Conservation (phyloP, 2,113 vertebrate genomes). For the Pangasianodon hypophthalmus region DNA sequence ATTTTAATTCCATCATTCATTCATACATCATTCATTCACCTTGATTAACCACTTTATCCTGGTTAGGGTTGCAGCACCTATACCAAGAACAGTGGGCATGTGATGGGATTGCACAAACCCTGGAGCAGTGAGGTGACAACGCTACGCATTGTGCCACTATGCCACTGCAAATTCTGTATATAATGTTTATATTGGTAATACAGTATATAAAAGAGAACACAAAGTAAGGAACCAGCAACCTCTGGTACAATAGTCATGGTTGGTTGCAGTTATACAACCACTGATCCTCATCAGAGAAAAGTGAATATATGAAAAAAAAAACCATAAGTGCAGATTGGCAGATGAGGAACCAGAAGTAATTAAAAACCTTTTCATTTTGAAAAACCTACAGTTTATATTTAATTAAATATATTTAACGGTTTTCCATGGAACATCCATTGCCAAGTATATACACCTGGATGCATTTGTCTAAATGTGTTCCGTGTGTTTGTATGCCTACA, state of each 20-base stretch:
- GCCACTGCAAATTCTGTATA: background rate
- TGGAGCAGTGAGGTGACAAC: background rate
- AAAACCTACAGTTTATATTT: background rate
- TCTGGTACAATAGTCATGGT: background rate
- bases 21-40: too few species aligned
- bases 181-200: background rate
- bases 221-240: background rate
- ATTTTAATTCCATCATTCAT: too few species aligned
- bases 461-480: constrained; percentile 14
- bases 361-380: background rate
- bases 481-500: constrained; percentile 74
- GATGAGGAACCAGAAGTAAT: background rate
- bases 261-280: background rate
- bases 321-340: background rate
- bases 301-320: background rate
- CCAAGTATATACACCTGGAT: background rate
- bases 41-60: too few species aligned
- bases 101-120: background rate
- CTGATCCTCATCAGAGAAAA: background rate
- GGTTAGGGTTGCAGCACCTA: too few species aligned
- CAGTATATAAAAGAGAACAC: background rate
- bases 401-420: background rate
- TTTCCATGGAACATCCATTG: background rate
- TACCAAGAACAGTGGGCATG: too few species aligned
- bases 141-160: background rate